phyloP scores from a whole-genome alignment of 2,888 invertebrate genomes.

The Drosophila suboccidentalis region DNA sequence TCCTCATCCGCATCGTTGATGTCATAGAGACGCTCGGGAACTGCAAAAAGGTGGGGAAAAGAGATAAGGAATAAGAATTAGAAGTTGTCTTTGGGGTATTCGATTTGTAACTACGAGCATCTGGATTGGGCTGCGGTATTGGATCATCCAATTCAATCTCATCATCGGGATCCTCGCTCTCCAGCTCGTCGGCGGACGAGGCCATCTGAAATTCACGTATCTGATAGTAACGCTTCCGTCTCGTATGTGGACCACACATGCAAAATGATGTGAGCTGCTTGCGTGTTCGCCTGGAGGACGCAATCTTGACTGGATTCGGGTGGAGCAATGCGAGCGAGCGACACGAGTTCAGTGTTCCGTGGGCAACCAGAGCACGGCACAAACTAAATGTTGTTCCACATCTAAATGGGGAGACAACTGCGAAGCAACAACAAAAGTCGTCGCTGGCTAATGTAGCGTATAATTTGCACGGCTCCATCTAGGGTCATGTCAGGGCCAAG shows the following conservation, averaged over 20 bases:
- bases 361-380: constrained; percentile 35
- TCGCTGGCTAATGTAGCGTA: constrained; percentile 64
- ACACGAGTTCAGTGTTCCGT: constrained; percentile 31
- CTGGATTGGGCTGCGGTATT: constrained; percentile 18
- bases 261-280: constrained; percentile 82
- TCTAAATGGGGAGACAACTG: constrained; percentile 17
- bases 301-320: constrained; percentile 81
- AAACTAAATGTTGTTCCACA: constrained; percentile 51
- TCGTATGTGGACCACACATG: constrained; percentile 83
- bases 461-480: constrained; percentile 72
- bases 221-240: constrained; percentile 79
- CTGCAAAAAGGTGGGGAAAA: constrained; percentile 84
- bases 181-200: constrained; percentile 76
- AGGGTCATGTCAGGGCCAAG: constrained; percentile 74
- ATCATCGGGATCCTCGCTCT: constrained; percentile 78
- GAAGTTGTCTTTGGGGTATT: background rate
- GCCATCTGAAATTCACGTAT: constrained; percentile 82
- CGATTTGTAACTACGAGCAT: constrained; percentile 49
- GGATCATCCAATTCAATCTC: constrained; percentile 67
- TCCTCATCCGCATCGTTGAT: constrained; percentile 90
- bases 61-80: constrained; percentile 13
- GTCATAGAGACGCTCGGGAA: constrained; percentile 91
- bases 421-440: background rate
- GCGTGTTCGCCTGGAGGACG: constrained; percentile 74
- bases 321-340: background rate